Evolutionary conservation across 2,797 vertebrate species (phyloP).

Genomic region (Micromesistius poutassou): DNA sequence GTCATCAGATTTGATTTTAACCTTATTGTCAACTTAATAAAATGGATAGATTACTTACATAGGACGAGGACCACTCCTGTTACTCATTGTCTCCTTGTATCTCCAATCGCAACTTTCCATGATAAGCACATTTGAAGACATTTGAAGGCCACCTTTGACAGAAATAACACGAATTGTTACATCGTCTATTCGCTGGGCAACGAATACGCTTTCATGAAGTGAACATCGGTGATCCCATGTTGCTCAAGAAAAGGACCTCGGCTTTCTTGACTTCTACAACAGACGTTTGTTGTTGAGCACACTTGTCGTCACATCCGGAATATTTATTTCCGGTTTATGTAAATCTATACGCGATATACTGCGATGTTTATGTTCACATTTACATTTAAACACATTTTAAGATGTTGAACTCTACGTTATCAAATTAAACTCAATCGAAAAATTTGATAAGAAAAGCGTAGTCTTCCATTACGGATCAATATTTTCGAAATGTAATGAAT

Average conservation of each 20-base stretch:
- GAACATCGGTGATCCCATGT: neutral
- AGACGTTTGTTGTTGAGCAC: neutral
- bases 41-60: slow-evolving; percentile 52
- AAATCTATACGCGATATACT: neutral
- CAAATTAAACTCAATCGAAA: neutral
- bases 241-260: neutral
- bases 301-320: slow-evolving; percentile 43
- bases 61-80: slow-evolving; percentile 32
- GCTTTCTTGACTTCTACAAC: neutral
- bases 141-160: neutral
- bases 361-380: neutral
- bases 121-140: slow-evolving; percentile 32
- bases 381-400: neutral
- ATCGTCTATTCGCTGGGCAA: neutral
- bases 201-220: neutral
- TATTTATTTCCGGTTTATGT: neutral
- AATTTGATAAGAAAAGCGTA: neutral
- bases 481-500: neutral
- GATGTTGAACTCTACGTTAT: neutral
- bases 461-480: neutral
- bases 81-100: slow-evolving; percentile 46
- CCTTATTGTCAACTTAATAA: neutral
- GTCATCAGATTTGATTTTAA: neutral
- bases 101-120: slow-evolving; percentile 5
- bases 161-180: neutral